These are phyloP conservation scores for Psittacula cyanocephala DNA, from an alignment of 2,113 vertebrate genomes.

Conservation along the genomic window DNA sequence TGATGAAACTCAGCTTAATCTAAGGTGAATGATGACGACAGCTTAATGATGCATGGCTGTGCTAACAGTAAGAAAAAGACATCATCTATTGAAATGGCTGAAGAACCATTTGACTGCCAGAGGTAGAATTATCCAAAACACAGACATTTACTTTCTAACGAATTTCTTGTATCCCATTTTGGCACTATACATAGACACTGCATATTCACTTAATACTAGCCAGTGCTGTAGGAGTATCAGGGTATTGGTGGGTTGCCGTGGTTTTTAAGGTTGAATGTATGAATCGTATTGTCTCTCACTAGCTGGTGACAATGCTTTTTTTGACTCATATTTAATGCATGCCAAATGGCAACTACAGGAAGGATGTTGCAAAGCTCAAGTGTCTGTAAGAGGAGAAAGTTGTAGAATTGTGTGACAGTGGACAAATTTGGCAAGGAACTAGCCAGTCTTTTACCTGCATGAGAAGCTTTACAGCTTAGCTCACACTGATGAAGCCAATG, in stretches of 20 bases:
- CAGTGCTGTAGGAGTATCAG: not conserved
- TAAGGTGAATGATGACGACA: not conserved
- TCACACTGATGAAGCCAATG: not conserved
- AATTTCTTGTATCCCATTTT: not conserved
- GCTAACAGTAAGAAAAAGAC: not conserved
- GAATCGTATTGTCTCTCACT: not conserved
- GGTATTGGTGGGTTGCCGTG: not conserved
- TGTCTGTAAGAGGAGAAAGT: not conserved
- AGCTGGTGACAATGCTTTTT: not conserved
- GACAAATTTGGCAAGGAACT: not conserved
- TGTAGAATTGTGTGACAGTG: not conserved
- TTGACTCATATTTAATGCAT: not conserved
- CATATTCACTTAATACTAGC: not conserved
- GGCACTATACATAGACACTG: rapidly evolving
- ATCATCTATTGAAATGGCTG: not conserved
- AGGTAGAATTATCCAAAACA: not conserved
- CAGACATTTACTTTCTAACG: not conserved
- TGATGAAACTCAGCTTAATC: not conserved
- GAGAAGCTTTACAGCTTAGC: not conserved
- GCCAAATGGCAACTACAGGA: not conserved
- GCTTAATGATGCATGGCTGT: not conserved
- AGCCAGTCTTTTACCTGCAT: not conserved
- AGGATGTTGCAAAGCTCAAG: not conserved
- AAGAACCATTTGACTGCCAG: not conserved
- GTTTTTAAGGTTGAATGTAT: not conserved